Base-by-base conservation (phyloP, 2,888 invertebrate species). In the Scaptomyza caliginosa region DNA sequence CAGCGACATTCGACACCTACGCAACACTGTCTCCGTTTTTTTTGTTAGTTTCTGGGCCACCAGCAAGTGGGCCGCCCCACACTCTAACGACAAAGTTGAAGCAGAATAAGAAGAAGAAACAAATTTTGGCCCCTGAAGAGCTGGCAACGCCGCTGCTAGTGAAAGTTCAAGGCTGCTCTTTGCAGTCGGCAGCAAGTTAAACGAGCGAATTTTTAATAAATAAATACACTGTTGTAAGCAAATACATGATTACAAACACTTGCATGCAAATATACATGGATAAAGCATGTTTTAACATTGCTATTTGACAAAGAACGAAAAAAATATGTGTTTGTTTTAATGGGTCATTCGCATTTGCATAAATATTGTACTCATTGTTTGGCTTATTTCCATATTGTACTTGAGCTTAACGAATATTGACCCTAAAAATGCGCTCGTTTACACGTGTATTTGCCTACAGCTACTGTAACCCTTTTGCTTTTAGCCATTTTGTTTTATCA, bases 161-260 rank as follows among this genome's bases (percentile, higher is more conserved):
- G 84, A 86, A 80, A 80, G 79, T 80, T 80, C 79, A 80, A 86
- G 79, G 79, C 79, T 76, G 65, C 52, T 59, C 55, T 21, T n/a
- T 54, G 43, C 34, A 43, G 32, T 13, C 32, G 50, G 59, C 68
- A 48, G 45, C 67, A 60, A 60, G 43, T 74, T 57, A 59, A 54
- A 13, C 39, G 21, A 40, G 30, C n/a, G n/a, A n/a, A n/a, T n/a
- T n/a, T n/a, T n/a, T n/a, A 10, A 23, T 36, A 63, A 55, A 55
- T 55, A 23, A 23, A 28, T 36, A n/a, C n/a, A n/a, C n/a, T n/a
- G n/a, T n/a, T n/a, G 26, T 62, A 21, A 24, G 26, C 32, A 40
- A 7, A 26, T 5, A 19, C n/a, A 51, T 11, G 26, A 23, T 4
- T 17, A 23, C 4, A 30, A 10, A 23, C 13, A 28, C 36, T 26